phyloP scores from a whole-genome alignment of 2,797 vertebrate species.

The Sebastes paucispinis region DNA sequence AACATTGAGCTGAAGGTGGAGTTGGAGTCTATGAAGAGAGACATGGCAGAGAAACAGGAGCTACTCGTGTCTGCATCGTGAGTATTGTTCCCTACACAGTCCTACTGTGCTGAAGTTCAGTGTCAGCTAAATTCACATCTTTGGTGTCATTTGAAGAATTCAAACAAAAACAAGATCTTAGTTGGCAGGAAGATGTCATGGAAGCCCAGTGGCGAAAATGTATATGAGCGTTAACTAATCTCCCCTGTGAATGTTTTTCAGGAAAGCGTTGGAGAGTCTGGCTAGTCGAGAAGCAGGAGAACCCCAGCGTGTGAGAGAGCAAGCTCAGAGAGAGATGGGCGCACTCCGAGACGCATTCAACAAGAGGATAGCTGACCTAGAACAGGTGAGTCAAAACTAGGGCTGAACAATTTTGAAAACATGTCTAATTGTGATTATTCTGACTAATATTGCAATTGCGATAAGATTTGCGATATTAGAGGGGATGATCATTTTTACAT shows the following conservation, averaged over 20 bases:
- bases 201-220: not conserved
- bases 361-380: constrained; percentile 83
- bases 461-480: too few relatives aligned
- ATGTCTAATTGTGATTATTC: too few relatives aligned
- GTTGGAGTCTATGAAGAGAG: constrained; percentile 94
- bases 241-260: constrained; percentile 53
- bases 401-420: too few relatives aligned
- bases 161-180: not conserved
- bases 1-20: constrained; percentile 99
- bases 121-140: not conserved
- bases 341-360: constrained; percentile 82
- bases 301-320: constrained; percentile 82
- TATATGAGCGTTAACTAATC: not conserved
- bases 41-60: constrained; percentile 92
- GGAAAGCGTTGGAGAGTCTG: constrained; percentile 94
- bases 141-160: not conserved
- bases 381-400: constrained; percentile 78
- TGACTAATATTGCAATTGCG: too few relatives aligned
- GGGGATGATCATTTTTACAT: too few relatives aligned
- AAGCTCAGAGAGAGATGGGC: constrained; percentile 85
- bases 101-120: not conserved
- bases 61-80: constrained; percentile 96
- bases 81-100: constrained; percentile 63
- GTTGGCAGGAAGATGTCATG: not conserved
- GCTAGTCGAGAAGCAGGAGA: constrained; percentile 89